phyloP scores from a whole-genome alignment of 1,140 invertebrate species.

The Dendrolimus punctatus region DNA sequence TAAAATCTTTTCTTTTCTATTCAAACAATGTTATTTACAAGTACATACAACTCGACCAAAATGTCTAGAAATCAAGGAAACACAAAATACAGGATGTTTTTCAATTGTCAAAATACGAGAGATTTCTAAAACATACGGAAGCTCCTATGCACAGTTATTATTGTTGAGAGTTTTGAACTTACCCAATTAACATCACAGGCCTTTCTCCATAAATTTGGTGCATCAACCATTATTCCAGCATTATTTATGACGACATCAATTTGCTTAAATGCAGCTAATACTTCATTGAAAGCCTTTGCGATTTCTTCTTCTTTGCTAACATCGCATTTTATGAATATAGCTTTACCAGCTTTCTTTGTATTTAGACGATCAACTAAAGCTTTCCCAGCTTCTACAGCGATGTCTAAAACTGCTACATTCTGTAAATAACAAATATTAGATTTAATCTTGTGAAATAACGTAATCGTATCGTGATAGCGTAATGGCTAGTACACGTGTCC shows the following conservation, averaged over 20 bases:
- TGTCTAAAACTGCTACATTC: constrained; percentile 45
- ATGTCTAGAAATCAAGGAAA: too few relatives aligned
- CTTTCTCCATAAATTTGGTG: constrained; percentile 28
- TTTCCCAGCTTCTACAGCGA: constrained; percentile 29
- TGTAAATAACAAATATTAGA: constrained; percentile 11
- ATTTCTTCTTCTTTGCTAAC: constrained; percentile 75
- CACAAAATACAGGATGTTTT: too few relatives aligned
- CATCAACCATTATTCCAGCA: constrained; percentile 67
- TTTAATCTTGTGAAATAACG: too few relatives aligned
- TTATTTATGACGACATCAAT: constrained; percentile 79
- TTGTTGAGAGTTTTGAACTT: constrained; percentile 5
- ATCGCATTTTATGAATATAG: constrained; percentile 73
- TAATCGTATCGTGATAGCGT: too few relatives aligned
- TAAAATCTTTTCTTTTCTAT: too few relatives aligned
- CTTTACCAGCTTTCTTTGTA: constrained; percentile 24
- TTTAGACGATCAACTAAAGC: constrained; percentile 22
- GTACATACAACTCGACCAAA: too few relatives aligned
- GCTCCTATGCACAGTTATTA: not conserved
- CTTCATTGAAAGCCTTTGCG: constrained; percentile 72
- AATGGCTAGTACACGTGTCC: too few relatives aligned
- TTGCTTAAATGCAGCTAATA: constrained; percentile 68
- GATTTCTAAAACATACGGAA: not conserved
- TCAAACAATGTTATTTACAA: too few relatives aligned
- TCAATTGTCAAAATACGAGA: not conserved
- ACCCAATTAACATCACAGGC: constrained; percentile 43